Evolutionary conservation across 2,888 invertebrate genomes (phyloP).

Genomic region (Calephelis perditalis): DNA sequence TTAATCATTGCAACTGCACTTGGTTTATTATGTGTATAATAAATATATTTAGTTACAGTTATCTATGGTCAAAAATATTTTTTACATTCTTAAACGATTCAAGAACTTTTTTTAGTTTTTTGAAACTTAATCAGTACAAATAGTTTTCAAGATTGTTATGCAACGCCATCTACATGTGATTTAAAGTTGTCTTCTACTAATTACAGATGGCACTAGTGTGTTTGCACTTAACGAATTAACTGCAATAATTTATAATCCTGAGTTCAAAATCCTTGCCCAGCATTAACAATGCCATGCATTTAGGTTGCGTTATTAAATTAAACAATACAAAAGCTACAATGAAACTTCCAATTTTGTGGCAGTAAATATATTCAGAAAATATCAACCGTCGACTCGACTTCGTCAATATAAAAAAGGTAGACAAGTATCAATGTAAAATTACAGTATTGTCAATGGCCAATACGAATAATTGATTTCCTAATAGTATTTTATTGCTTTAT

Average conservation of each 20-base stretch:
- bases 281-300: constrained; percentile 14
- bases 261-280: constrained; percentile 18
- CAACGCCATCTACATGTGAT: no score
- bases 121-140: no score
- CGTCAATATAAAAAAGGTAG: constrained; percentile 64
- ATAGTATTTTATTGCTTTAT: constrained; percentile 73
- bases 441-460: constrained; percentile 65
- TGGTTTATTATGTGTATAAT: no score
- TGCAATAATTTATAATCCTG: constrained; percentile 13
- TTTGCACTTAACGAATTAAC: constrained; percentile 9
- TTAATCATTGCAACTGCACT: no score
- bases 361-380: constrained; percentile 78
- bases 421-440: constrained; percentile 55
- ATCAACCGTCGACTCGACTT: constrained; percentile 68
- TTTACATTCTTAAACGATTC: no score
- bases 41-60: no score
- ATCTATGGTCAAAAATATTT: no score
- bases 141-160: no score
- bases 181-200: not conserved
- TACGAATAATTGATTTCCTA: constrained; percentile 62
- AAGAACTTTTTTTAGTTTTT: no score
- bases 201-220: constrained; percentile 24
- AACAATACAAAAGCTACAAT: constrained; percentile 24
- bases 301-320: constrained; percentile 12
- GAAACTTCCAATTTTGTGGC: constrained; percentile 53